Evolutionary conservation across 2,113 vertebrate genomes (phyloP).

Genomic region (Pachycephala philippinensis): DNA sequence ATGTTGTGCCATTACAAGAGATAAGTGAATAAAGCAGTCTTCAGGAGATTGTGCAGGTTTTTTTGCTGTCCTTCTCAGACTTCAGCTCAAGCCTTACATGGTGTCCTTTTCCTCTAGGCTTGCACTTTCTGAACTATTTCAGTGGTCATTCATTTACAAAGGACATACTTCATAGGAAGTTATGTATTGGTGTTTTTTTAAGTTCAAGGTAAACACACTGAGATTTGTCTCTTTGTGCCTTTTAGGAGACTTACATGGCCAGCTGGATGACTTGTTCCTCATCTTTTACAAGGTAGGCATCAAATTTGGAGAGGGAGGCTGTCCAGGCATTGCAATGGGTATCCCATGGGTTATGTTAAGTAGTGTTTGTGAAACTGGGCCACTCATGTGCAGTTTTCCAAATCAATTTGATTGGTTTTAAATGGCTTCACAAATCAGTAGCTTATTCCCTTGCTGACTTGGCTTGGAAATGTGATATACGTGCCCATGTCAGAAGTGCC

Average conservation of each 20-base stretch:
- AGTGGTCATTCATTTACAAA: not conserved
- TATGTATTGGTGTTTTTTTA: not conserved
- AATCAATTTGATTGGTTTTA: not conserved
- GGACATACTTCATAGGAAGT: not conserved
- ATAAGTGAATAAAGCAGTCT: not conserved
- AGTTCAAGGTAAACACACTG: not conserved
- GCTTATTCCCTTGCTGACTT: not conserved
- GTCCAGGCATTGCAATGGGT: not conserved
- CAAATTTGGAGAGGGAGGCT: not conserved
- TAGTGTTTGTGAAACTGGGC: not conserved
- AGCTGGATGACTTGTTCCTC: constrained; percentile 82
- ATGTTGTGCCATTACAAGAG: not conserved
- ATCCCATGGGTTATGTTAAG: not conserved
- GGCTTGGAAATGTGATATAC: not conserved
- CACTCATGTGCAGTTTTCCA: not conserved
- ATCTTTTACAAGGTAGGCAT: constrained; percentile 67
- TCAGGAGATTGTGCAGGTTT: not conserved
- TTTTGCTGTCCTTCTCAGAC: not conserved
- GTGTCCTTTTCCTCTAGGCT: not conserved
- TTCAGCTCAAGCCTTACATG: not conserved
- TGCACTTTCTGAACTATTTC: not conserved
- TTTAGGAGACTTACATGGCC: constrained; percentile 90
- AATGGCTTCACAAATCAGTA: not conserved
- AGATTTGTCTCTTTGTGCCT: constrained; percentile 15
- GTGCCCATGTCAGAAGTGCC: not conserved